phyloP scores from a whole-genome alignment of 2,113 vertebrate genomes.

The Otis tarda region DNA sequence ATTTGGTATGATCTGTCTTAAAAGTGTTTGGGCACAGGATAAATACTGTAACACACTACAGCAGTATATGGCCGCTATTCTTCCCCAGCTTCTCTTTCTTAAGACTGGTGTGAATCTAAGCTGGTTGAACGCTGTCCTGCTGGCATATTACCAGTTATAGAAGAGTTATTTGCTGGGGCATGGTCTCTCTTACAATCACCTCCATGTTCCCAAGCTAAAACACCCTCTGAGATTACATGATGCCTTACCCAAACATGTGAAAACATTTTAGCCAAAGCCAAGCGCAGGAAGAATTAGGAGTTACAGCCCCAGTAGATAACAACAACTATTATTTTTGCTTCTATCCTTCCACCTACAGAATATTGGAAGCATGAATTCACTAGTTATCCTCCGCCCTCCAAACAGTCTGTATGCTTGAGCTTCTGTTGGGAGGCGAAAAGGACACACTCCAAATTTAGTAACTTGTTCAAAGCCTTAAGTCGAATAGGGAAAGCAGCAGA shows the following conservation, averaged over 20 bases:
- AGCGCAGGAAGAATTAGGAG: not conserved
- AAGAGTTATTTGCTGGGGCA: not conserved
- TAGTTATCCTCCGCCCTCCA: not conserved
- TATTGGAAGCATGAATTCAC: not conserved
- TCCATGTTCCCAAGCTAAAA: not conserved
- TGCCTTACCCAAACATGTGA: not conserved
- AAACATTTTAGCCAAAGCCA: not conserved
- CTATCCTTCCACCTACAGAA: not conserved
- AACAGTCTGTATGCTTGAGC: fast-evolving
- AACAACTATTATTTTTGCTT: not conserved
- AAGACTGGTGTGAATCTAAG: not conserved
- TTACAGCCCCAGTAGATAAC: not conserved
- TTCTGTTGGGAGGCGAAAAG: not conserved
- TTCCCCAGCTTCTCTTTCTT: not conserved
- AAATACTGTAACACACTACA: not conserved
- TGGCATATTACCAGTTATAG: not conserved
- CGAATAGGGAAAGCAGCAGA: not conserved
- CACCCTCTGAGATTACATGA: not conserved
- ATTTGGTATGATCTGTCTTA: not conserved
- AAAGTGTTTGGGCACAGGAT: not conserved
- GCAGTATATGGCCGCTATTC: fast-evolving
- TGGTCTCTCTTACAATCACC: not conserved
- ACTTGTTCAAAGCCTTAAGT: not conserved
- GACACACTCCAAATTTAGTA: not conserved
- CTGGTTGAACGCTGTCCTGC: not conserved